Conservation (phyloP, 2,888 invertebrate species). For the Conomelus anceps region DNA sequence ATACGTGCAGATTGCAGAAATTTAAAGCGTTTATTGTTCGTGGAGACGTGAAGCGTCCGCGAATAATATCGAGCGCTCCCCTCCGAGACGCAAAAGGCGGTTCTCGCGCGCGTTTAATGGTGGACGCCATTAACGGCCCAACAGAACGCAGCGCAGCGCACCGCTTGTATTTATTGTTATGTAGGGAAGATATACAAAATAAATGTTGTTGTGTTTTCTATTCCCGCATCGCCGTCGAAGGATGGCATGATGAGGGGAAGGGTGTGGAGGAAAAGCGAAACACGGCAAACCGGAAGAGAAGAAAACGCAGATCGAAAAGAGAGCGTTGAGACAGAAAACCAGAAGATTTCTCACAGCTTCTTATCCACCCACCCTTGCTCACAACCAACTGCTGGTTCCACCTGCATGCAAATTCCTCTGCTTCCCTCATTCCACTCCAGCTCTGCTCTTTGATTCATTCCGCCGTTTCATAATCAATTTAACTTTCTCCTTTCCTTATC, state of each 20-base stretch:
- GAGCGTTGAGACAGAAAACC: not conserved
- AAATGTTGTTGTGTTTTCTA: constrained; percentile 13
- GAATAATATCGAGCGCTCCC: constrained; percentile 21
- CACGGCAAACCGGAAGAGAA: not conserved
- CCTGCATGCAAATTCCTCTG: not conserved
- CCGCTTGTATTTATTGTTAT: constrained; percentile 32
- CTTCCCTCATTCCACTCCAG: not conserved
- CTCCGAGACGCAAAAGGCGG: not conserved
- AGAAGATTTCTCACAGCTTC: not conserved
- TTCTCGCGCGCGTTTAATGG: constrained; percentile 6
- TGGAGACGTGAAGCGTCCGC: constrained; percentile 16
- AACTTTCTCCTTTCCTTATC: not conserved
- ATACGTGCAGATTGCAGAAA: constrained; percentile 34
- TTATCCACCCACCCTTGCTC: not conserved
- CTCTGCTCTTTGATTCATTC: not conserved
- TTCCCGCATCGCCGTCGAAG: not conserved
- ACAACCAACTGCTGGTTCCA: too few relatives aligned
- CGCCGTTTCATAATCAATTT: not conserved
- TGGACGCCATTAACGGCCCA: constrained; percentile 2
- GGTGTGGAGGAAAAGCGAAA: not conserved
- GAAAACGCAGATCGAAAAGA: not conserved
- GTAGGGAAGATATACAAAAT: constrained; percentile 30
- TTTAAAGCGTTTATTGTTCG: constrained; percentile 31
- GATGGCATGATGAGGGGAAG: too few relatives aligned
- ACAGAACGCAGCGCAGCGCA: not conserved